Evolutionary conservation across 2,797 vertebrate species (phyloP), one percentile per base, ranked within the genome.

Genomic region (Anomalospiza imberbis): DNA sequence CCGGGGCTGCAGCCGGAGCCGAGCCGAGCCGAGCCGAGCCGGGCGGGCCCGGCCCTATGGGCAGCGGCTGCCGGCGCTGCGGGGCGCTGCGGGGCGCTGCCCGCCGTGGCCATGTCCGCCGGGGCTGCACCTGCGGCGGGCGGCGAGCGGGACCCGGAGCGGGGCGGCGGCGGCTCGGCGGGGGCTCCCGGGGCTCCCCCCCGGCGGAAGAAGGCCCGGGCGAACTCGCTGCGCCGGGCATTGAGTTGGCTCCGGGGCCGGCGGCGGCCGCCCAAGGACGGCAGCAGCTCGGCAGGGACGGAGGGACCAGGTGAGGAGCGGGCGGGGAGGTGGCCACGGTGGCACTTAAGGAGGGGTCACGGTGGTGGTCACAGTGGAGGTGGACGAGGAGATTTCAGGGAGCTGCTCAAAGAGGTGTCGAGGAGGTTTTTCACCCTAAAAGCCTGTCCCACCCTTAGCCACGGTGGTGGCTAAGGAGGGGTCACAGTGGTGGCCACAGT

Each of bases 171-270:
- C 68, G 96, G 94, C 32, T 73, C 92, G 93, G 96, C 68, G 28
- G 89, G 89, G 88, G 81, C 61, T 38, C 60, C 19, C 86, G 14
- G 36, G 31, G 11, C 70, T 63, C 68, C 96, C 88, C 96, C 94
- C 54, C 97, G 96, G 91, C 92, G 91, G 93, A 98, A 98, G 90
- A 99, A 97, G 97, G 98, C 98, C 93, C 98, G 98, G 68, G 96
- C 96, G 9, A 97, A 95, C 63, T 98, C 98, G 40, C 92, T 99
- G 63, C 97, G 98, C 42, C 96, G 98, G 45, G 99, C 99, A n/a
- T 95, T 99, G 92, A 98, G 97, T 96, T 99, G 99, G 99, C 94
- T 99, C 26, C 98, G 99, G 93, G 97, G 98, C 48, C 98, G 98
- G 94, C 98, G 98, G 97, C 98, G 97, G 96, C 98, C 84, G 91